Conservation (phyloP, 1,140 invertebrate genomes). For the Euglossa dilemma region DNA sequence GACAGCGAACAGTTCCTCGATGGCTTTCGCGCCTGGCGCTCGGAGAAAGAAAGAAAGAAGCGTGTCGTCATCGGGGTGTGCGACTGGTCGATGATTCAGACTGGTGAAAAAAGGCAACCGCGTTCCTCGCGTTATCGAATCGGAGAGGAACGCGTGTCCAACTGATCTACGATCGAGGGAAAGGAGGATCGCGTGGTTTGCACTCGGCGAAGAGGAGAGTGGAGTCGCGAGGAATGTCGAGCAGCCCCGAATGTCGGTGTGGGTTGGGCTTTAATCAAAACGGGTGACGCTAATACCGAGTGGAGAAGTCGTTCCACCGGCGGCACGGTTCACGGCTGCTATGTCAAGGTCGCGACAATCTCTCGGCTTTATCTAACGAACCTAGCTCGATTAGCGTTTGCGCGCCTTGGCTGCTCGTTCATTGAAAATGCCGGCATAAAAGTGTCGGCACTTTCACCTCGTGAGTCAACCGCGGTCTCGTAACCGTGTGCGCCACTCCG, state of each 20-base stretch:
- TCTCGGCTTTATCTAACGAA: slow-evolving; percentile 33
- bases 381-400: slow-evolving; percentile 24
- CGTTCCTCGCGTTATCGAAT: too few relatives aligned
- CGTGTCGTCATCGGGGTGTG: neutral
- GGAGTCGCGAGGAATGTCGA: neutral
- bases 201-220: too few relatives aligned
- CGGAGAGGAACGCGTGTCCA: too few relatives aligned
- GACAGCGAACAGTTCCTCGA: neutral
- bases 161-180: neutral
- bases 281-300: neutral
- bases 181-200: neutral
- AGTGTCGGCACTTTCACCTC: slow-evolving; percentile 19
- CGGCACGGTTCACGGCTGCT: slow-evolving; percentile 30
- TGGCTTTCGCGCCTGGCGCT: neutral
- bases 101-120: too few relatives aligned
- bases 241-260: neutral
- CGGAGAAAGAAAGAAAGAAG: neutral
- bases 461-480: neutral
- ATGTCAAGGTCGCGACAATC: slow-evolving; percentile 68
- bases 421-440: neutral
- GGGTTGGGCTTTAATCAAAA: neutral
- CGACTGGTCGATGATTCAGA: too few relatives aligned
- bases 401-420: neutral
- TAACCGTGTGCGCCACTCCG: neutral
- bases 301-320: slow-evolving; percentile 16